Evolutionary conservation across 2,888 invertebrate species (phyloP).

Genomic region (Psococerastis gibbosa): DNA sequence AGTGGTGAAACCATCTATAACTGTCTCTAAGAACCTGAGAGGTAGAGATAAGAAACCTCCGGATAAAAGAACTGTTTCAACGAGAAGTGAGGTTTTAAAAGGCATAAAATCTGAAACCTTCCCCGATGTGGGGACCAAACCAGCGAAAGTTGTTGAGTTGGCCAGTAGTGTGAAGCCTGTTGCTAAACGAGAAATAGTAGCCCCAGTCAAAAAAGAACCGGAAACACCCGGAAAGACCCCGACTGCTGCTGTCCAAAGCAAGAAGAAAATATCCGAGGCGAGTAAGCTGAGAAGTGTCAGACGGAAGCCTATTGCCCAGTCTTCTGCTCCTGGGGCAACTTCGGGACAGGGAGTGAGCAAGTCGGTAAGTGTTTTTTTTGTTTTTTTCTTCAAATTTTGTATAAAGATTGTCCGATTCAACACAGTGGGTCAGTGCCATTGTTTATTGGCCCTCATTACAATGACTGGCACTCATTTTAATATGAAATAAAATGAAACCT

Average conservation of each 20-base stretch:
- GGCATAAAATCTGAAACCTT: background rate
- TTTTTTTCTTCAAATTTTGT: no score
- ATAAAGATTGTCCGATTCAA: no score
- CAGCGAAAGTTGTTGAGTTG: background rate
- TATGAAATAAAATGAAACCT: no score
- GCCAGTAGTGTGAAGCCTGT: no score
- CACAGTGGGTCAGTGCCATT: no score
- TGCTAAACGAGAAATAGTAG: no score
- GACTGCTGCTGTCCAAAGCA: background rate
- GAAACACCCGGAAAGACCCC: no score
- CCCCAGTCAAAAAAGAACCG: background rate
- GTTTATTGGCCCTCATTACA: no score
- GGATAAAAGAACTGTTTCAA: background rate
- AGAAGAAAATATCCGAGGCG: constrained; percentile 3
- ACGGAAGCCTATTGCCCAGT: background rate
- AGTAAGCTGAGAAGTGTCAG: background rate
- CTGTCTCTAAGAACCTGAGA: background rate
- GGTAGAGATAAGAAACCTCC: background rate
- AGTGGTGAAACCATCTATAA: background rate
- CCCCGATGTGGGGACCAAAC: background rate
- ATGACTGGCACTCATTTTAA: no score
- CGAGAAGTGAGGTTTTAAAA: background rate
- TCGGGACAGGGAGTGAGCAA: background rate
- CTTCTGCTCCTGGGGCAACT: background rate
- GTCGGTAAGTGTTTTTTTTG: no score